Conservation (phyloP, 2,888 invertebrate genomes). For the Mallateleia sp. region DNA sequence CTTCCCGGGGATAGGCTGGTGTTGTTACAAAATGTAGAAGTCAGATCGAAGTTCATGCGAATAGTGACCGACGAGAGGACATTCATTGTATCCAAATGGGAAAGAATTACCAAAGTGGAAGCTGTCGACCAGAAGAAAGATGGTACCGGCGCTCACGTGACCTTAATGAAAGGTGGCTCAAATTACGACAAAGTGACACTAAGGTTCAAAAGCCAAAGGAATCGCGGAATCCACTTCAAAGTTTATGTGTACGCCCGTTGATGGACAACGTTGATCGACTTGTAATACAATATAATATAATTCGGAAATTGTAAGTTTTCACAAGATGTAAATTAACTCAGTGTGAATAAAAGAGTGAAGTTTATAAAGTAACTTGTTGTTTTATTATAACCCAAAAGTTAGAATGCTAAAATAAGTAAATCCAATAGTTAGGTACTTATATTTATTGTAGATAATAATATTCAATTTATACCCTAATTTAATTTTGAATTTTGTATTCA, state of each 20-base stretch:
- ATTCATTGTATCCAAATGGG: conserved; percentile 81
- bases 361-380: too few relatives aligned
- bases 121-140: conserved; percentile 89
- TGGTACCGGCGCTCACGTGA: conserved; percentile 89
- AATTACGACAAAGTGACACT: conserved; percentile 85
- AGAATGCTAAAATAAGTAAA: too few relatives aligned
- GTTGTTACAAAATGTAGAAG: conserved; percentile 80
- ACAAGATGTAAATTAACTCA: not conserved
- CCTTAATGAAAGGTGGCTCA: conserved; percentile 88
- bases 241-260: conserved; percentile 88
- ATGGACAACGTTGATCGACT: conserved; percentile 23
- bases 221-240: conserved; percentile 88
- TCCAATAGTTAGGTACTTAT: too few relatives aligned
- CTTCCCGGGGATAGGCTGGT: conserved; percentile 82
- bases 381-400: too few relatives aligned
- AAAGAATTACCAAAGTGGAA: conserved; percentile 88
- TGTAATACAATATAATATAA: too few relatives aligned
- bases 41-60: conserved; percentile 83
- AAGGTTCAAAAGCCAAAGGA: conserved; percentile 89
- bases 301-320: too few relatives aligned
- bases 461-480: too few relatives aligned
- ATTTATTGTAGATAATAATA: too few relatives aligned
- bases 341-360: not conserved
- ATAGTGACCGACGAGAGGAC: conserved; percentile 81
- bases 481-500: too few relatives aligned